These are phyloP conservation scores for Intellagama lesueurii DNA, from an alignment of 2,797 vertebrate species.

Conservation along the genomic window DNA sequence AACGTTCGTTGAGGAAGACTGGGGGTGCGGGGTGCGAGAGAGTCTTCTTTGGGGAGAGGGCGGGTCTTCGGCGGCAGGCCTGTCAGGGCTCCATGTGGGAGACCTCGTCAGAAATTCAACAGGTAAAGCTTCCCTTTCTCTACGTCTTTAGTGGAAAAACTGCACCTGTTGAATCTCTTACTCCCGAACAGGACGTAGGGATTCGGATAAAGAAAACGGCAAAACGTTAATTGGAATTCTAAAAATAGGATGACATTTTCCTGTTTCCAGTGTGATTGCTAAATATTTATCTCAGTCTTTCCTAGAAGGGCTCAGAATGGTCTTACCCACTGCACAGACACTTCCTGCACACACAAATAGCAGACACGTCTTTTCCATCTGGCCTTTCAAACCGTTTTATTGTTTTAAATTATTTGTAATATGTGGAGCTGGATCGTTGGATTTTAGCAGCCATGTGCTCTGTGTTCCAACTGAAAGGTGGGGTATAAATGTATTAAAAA, in stretches of 20 bases:
- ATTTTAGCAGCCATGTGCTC: not conserved
- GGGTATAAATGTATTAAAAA: not conserved
- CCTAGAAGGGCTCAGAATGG: no score
- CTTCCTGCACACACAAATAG: not conserved
- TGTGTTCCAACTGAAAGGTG: not conserved
- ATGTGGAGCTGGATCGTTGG: not conserved
- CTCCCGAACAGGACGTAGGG: not conserved
- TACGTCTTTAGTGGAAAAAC: not conserved
- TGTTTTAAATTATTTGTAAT: not conserved
- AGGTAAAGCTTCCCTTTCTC: not conserved
- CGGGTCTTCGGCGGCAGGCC: no score
- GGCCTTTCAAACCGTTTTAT: not conserved
- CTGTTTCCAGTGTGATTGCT: not conserved
- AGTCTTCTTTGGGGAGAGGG: not conserved
- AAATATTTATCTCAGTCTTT: not conserved
- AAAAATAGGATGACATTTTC: not conserved
- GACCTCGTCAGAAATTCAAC: not conserved
- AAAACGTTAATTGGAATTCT: no score
- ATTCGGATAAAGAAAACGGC: no score
- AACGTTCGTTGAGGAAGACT: no score
- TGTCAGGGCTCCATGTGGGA: no score
- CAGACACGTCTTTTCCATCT: not conserved
- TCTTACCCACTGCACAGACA: not conserved
- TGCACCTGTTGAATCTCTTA: not conserved
- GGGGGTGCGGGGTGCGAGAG: not conserved